Percentiles rank a stretch among this genome's conserved stretches.
These are phyloP conservation scores for Cyclura pinguis DNA, from an alignment of 2,797 vertebrate species.

Conservation along the genomic window DNA sequence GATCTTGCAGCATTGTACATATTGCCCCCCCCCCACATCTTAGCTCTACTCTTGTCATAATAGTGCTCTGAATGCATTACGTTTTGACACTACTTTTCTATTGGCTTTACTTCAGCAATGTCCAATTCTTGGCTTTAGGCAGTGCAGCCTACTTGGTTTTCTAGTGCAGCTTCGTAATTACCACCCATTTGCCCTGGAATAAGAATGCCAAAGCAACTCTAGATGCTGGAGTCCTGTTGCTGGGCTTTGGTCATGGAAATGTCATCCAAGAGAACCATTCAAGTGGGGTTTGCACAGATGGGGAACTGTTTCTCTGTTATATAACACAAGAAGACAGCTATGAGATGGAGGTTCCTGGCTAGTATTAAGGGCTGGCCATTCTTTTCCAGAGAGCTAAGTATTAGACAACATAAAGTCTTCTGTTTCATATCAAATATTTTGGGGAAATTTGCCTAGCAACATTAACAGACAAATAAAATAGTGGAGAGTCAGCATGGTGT, in stretches of 20 bases:
- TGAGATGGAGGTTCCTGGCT: constrained; percentile 45
- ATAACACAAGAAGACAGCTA: constrained; percentile 16
- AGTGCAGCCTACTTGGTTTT: background rate
- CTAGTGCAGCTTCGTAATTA: constrained; percentile 2
- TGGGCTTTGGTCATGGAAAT: constrained; percentile 25
- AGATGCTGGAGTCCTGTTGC: background rate
- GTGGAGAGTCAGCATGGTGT: background rate
- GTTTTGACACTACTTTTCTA: background rate
- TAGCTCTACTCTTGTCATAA: background rate
- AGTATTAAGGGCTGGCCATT: constrained; percentile 13
- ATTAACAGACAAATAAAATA: background rate
- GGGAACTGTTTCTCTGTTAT: constrained; percentile 5
- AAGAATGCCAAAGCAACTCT: constrained; percentile 14
- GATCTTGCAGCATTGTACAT: background rate
- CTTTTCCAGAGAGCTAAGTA: constrained; percentile 27
- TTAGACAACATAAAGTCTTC: constrained; percentile 14
- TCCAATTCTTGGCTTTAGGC: background rate
- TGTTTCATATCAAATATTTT: constrained; percentile 28
- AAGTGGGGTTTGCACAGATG: constrained; percentile 4
- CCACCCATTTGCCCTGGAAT: background rate
- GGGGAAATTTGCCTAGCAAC: background rate
- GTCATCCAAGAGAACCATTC: background rate
- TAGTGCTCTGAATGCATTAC: background rate
- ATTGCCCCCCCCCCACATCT: background rate
- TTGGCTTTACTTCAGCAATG: constrained; percentile 10